Base-by-base conservation (phyloP, 2,888 invertebrate species). In the Balanococcus diminutus region DNA sequence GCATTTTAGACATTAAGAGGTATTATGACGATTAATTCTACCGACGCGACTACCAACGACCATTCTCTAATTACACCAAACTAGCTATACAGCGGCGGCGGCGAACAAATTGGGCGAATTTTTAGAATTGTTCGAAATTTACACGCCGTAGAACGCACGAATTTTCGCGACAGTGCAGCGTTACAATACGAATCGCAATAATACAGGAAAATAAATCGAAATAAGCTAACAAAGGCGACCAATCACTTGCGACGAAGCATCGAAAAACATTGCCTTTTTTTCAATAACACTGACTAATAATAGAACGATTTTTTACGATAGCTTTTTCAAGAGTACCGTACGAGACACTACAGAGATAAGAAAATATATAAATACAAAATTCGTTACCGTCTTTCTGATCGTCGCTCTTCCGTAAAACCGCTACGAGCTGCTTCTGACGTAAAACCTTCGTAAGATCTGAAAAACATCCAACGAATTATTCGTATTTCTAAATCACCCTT, bases 341-440 rank as follows among this genome's bases (percentile, higher is more conserved):
- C 16, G 28, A 2, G 46, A 46, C 46, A 67, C 11, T 56, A 82
- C n/a, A 56, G 56, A 8, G 25, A 51, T 19, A 51, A 82, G 1
- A 28, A n/a, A 51, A 51, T 14, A 46, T 42, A 39, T 6, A 22
- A 81, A 28, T 81, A n/a, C 32, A 81, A 81, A 81, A 51, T 28
- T 25, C 25, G 22, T 84, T 84, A 84, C 84, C 84, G 84, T 84
- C 84, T 67, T 22, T 84, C 84, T 2, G 61, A 8, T 25, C 84
- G 84, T 25, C 84, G 67, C 1, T 84, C 84, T 19, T 84, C 84
- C 2, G 84, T 16, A 19, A 22, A 46, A 82, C 11, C 31, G 25
- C 11, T 82, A n/a, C 82, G 82, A 16, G 32, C 16, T n/a, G n/a
- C 16, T 67, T 67, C 56, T n/a, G 56, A 39, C 9, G 46, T 32